Base-by-base conservation (phyloP, 2,888 invertebrate species). In the Cephus sareptanus region DNA sequence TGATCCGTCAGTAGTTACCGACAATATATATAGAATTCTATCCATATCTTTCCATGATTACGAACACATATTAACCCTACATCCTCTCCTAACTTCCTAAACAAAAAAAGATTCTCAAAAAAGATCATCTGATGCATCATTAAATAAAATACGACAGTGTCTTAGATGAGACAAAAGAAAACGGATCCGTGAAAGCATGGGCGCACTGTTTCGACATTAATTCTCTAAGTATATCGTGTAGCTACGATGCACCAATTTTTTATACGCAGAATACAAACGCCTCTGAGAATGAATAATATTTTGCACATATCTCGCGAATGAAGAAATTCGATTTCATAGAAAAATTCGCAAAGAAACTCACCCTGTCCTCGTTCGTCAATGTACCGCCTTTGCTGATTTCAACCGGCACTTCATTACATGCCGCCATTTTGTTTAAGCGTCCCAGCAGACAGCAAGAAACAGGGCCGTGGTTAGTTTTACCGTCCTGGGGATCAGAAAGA, bases 351-450 rank as follows among this genome's bases (percentile, higher is more conserved):
- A 33, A 71, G 37, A 83, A 83, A 86, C 88, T 89, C 81, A 89
- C 89, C 82, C 85, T 86, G 79, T 87, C 87, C 69, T 87, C 88
- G 76, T 81, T 82, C 77, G 85, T 81, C 82, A 86, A 83, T 82
- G 86, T 83, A 81, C 85, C 83, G 83, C 84, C 86, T 76, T 87
- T 85, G 78, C 83, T 84, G 84, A 86, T 88, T 85, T 89, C 90
- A 86, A 88, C 89, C 88, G 90, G 88, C 86, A 88, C 87, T 85
- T 87, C 87, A 86, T 85, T 87, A 85, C 83, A 87, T 78, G 88
- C 83, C 89, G 90, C 90, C 90, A 90, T 90, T 86, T 90, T 90
- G 84, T 83, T 85, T 85, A 77, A 85, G 84, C 85, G 87, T 86
- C 87, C 83, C 84, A 88, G 88, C 89, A 89, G 88, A 89, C 87